Conservation (phyloP, 2,797 vertebrate species). For the Rhincodon typus region DNA sequence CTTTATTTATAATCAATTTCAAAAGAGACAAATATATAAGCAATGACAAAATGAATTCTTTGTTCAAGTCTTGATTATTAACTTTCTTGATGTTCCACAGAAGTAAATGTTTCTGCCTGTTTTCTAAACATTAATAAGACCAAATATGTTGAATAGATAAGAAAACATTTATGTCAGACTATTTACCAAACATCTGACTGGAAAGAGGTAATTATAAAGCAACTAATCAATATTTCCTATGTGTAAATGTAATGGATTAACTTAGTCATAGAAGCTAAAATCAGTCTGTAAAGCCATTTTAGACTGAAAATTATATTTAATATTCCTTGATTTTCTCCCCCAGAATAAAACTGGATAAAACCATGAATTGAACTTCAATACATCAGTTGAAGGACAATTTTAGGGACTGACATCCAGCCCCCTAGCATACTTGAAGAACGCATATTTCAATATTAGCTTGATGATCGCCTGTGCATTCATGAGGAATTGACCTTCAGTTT, state of each 20-base stretch:
- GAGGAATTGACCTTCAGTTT: background rate
- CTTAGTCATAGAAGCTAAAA: background rate
- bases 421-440: background rate
- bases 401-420: background rate
- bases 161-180: background rate
- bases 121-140: background rate
- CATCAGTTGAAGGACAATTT: background rate
- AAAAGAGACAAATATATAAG: background rate
- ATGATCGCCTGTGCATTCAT: background rate
- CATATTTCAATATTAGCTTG: background rate
- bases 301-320: background rate
- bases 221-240: background rate
- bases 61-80: background rate
- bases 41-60: background rate
- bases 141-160: background rate
- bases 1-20: background rate
- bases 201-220: background rate
- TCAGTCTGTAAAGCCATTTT: background rate
- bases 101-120: background rate
- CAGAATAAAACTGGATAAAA: background rate
- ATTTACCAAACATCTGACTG: background rate
- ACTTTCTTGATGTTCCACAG: background rate
- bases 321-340: background rate
- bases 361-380: background rate
- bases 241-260: background rate